Conservation (phyloP, 2,797 vertebrate genomes). For the Epinephelus awoara region DNA sequence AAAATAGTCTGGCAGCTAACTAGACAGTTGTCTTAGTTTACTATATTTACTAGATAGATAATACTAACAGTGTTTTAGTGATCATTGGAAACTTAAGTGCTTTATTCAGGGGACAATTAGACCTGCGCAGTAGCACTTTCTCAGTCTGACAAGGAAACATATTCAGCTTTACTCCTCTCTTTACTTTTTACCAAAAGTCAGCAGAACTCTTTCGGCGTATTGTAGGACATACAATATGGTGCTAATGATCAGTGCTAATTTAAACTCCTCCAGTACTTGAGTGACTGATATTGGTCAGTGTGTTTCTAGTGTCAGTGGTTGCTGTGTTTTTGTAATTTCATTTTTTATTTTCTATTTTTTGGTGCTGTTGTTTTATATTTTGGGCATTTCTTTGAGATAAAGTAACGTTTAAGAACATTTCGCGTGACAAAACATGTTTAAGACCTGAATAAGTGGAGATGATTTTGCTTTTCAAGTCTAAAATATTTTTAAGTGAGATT, state of each 20-base stretch:
- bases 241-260: conserved; percentile 64
- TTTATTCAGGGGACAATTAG: conserved; percentile 8
- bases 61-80: conserved; percentile 33
- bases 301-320: conserved; percentile 14
- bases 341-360: conserved; percentile 12
- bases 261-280: conserved; percentile 51
- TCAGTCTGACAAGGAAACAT: conserved; percentile 17
- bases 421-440: background rate
- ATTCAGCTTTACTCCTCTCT: background rate
- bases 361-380: conserved; percentile 47
- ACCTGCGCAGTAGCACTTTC: conserved; percentile 70
- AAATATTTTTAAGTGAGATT: background rate
- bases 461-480: background rate
- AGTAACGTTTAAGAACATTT: background rate
- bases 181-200: conserved; percentile 2
- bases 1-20: conserved; percentile 32
- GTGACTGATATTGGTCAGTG: conserved; percentile 10
- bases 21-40: conserved; percentile 13
- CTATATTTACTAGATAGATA: conserved; percentile 23
- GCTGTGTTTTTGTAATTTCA: conserved; percentile 5
- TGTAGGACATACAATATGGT: conserved; percentile 40
- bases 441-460: background rate
- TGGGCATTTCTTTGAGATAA: background rate
- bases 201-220: background rate
- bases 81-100: conserved; percentile 9